Conservation (phyloP, 2,113 vertebrate species). For the Silurus meridionalis region DNA sequence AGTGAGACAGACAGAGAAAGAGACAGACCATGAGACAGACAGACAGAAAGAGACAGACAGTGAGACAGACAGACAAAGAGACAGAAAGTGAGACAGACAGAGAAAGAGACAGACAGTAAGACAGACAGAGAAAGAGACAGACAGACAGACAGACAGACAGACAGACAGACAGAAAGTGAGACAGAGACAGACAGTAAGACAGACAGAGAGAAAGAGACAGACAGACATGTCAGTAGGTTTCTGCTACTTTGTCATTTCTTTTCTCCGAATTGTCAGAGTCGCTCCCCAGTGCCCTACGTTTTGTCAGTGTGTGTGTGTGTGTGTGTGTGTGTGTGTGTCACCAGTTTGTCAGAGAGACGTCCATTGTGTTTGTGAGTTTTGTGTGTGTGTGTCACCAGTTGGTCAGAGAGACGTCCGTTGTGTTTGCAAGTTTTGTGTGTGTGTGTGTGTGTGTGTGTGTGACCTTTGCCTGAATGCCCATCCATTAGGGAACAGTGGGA, state of each 20-base stretch:
- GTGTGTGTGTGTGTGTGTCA: conserved; percentile 29
- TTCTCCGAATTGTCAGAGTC: conserved; percentile 30
- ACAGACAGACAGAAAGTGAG: neutral
- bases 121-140: no score
- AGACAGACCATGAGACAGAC: no score
- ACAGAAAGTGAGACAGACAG: no score
- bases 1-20: no score
- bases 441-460: conserved; percentile 56
- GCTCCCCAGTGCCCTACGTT: conserved; percentile 38
- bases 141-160: neutral
- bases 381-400: conserved; percentile 16
- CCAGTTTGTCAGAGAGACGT: conserved; percentile 51
- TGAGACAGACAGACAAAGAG: no score
- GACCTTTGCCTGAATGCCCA: conserved; percentile 68
- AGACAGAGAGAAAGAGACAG: neutral
- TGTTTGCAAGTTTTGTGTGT: conserved; percentile 59
- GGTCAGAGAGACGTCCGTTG: conserved; percentile 59
- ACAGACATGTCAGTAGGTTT: conserved; percentile 3
- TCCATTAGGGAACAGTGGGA: conserved; percentile 65
- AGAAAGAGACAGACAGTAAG: neutral
- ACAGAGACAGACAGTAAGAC: neutral
- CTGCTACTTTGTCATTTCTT: neutral
- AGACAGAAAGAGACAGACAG: no score
- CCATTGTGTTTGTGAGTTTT: conserved; percentile 57
- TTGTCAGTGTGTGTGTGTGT: conserved; percentile 30